Evolutionary conservation across 1,140 invertebrate genomes (phyloP).

Genomic region (Ceratina japonica): DNA sequence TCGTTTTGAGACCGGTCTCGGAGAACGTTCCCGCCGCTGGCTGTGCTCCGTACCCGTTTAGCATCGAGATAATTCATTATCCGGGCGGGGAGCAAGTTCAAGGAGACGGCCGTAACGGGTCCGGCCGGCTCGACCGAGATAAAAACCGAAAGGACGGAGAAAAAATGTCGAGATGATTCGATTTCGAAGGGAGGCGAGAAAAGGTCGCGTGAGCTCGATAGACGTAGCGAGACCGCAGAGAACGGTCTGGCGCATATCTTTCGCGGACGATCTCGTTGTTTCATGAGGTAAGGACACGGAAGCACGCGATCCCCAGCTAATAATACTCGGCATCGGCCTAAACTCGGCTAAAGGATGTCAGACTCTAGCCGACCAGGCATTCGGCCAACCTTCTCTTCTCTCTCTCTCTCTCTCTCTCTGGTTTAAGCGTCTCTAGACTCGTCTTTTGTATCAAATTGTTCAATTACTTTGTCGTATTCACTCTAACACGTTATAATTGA

Average conservation of each 20-base stretch:
- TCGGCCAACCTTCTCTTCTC: constrained; percentile 53
- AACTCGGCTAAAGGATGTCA: constrained; percentile 67
- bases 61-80: constrained; percentile 8
- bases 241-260: constrained; percentile 17
- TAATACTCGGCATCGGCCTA: constrained; percentile 67
- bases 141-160: background rate
- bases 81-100: constrained; percentile 13
- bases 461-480: too few relatives aligned
- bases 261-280: constrained; percentile 53
- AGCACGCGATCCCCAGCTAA: constrained; percentile 65
- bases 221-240: constrained; percentile 3
- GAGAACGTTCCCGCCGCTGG: background rate
- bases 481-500: too few relatives aligned
- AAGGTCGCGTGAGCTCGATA: constrained; percentile 21
- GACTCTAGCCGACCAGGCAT: constrained; percentile 57
- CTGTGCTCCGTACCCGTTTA: background rate
- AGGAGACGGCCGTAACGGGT: constrained; percentile 23
- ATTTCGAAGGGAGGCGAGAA: background rate
- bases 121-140: background rate
- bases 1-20: background rate
- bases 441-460: background rate
- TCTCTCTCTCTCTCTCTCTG: too few relatives aligned
- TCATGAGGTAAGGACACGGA: constrained; percentile 58
- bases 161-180: constrained; percentile 16
- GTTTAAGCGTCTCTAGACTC: background rate